A percentile compares a stretch with the other conserved stretches of the same genome.
Conservation (phyloP, 1,140 invertebrate species). For the Drosophila lacteicornis region DNA sequence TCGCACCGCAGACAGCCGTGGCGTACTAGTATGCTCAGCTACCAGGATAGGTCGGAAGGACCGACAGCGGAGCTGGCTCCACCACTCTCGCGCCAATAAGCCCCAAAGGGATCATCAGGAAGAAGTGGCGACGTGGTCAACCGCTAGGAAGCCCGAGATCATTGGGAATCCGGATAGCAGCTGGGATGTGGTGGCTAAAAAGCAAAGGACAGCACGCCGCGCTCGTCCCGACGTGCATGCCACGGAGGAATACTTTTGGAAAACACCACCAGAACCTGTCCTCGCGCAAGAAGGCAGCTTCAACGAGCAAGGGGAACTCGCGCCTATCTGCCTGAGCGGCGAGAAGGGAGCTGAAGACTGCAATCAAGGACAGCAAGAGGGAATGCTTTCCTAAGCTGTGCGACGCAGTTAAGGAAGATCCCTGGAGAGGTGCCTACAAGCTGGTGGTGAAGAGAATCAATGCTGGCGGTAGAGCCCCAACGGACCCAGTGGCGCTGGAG, state of each 20-base stretch:
- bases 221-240: not conserved
- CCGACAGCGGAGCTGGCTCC: too few species aligned
- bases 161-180: too few species aligned
- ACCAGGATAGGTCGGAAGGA: too few species aligned
- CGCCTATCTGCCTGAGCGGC: not conserved
- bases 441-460: not conserved
- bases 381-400: constrained; percentile 1
- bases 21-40: too few species aligned
- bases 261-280: not conserved
- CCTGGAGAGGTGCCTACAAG: not conserved
- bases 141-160: too few species aligned
- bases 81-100: too few species aligned
- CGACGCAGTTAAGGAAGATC: not conserved
- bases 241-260: too few species aligned
- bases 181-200: too few species aligned
- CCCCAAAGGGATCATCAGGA: too few species aligned
- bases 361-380: not conserved
- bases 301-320: not conserved
- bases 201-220: too few species aligned
- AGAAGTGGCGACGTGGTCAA: too few species aligned
- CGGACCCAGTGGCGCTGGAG: not conserved
- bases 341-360: not conserved
- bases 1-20: too few species aligned
- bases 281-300: not conserved
- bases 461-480: not conserved